Percentiles rank a stretch among this genome's conserved stretches.
These are phyloP conservation scores for Anhinga anhinga DNA, from an alignment of 2,113 vertebrate genomes.

Conservation along the genomic window DNA sequence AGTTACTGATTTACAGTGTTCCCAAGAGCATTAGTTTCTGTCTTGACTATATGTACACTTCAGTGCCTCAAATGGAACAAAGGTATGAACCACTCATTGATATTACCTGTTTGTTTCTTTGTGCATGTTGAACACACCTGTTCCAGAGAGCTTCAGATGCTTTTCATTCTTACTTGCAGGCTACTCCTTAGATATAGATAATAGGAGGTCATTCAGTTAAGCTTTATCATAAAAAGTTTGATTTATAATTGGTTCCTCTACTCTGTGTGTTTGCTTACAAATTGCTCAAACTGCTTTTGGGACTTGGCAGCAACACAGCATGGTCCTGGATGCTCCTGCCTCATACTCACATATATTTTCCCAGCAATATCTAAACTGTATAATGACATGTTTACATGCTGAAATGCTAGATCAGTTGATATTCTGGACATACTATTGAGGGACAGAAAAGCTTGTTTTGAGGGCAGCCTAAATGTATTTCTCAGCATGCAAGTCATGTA, in stretches of 20 bases:
- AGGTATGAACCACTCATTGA: conserved; percentile 15
- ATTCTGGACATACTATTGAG: background rate
- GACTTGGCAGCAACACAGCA: background rate
- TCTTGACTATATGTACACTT: conserved; percentile 70
- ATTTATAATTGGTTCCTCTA: background rate
- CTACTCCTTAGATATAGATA: background rate
- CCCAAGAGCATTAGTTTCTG: background rate
- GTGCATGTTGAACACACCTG: background rate
- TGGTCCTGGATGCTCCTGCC: background rate
- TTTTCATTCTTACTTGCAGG: background rate
- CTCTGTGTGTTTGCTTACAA: background rate
- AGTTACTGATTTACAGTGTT: conserved; percentile 80
- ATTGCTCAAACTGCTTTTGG: background rate
- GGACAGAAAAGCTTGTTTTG: background rate
- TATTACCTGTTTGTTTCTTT: background rate
- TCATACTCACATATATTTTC: background rate
- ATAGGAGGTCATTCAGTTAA: background rate
- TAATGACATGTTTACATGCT: background rate
- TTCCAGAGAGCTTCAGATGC: background rate
- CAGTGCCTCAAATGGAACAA: conserved; percentile 1
- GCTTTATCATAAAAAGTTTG: background rate
- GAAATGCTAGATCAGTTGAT: background rate
- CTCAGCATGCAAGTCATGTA: background rate
- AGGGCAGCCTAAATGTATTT: background rate
- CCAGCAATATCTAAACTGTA: background rate